phyloP scores from a whole-genome alignment of 2,888 invertebrate species.

The Dicycla oo region DNA sequence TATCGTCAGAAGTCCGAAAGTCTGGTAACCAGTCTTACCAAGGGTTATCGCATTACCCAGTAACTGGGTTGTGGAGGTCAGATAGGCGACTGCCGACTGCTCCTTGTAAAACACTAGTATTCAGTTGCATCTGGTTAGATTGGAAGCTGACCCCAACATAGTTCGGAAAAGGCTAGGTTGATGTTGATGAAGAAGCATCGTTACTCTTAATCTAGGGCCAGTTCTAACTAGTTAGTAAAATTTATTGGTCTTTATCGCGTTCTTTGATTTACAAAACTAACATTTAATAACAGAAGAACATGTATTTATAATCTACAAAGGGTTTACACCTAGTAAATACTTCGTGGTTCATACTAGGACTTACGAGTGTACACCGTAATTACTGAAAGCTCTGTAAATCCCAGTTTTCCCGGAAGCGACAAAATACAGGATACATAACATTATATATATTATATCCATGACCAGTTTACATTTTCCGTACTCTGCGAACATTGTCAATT shows the following conservation, averaged over 20 bases:
- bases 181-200: too few species aligned
- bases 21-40: too few species aligned
- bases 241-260: neutral
- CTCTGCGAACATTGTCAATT: conserved; percentile 32
- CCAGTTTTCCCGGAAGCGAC: conserved; percentile 8
- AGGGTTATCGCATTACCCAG: too few species aligned
- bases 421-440: neutral
- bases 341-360: too few species aligned
- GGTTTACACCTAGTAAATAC: neutral
- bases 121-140: too few species aligned
- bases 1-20: too few species aligned
- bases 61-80: too few species aligned
- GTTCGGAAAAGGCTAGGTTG: too few species aligned
- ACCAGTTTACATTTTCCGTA: conserved; percentile 24
- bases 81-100: too few species aligned
- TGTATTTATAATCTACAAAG: neutral
- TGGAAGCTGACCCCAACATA: too few species aligned
- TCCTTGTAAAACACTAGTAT: too few species aligned
- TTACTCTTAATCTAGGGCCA: neutral
- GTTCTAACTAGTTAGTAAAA: neutral
- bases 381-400: neutral
- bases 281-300: neutral
- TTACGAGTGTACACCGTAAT: neutral
- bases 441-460: conserved; percentile 7
- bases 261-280: neutral